Conservation (phyloP, 2,113 vertebrate genomes). For the Rhabdornis inornatus region DNA sequence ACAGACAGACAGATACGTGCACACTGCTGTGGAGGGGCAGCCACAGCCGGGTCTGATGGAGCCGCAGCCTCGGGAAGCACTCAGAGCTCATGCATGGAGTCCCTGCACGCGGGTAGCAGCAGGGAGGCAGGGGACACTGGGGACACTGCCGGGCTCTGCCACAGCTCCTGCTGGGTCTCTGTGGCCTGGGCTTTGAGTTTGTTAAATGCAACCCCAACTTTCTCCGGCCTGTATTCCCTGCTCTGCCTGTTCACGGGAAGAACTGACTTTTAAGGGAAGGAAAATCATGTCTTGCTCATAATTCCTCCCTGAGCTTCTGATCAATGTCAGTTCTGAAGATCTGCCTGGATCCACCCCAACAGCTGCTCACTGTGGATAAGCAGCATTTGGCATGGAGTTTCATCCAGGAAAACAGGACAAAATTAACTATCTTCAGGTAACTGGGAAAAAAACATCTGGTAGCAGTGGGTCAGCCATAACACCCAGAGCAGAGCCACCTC, state of each 20-base stretch:
- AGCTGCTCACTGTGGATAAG: neutral
- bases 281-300: accelerated
- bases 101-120: neutral
- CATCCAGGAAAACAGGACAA: neutral
- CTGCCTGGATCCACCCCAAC: neutral
- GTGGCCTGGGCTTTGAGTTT: neutral
- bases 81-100: neutral
- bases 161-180: neutral
- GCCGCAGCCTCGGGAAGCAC: neutral
- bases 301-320: neutral
- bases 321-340: neutral
- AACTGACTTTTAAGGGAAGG: neutral
- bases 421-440: neutral
- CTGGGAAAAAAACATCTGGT: accelerated
- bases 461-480: neutral
- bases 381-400: neutral
- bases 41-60: accelerated
- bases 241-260: neutral
- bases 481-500: neutral
- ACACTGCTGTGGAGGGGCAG: neutral
- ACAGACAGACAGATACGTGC: neutral
- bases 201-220: neutral
- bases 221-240: neutral
- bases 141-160: neutral
- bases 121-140: accelerated